Conservation (phyloP, 2,888 invertebrate genomes). For the Pachycephus smyrnensis region DNA sequence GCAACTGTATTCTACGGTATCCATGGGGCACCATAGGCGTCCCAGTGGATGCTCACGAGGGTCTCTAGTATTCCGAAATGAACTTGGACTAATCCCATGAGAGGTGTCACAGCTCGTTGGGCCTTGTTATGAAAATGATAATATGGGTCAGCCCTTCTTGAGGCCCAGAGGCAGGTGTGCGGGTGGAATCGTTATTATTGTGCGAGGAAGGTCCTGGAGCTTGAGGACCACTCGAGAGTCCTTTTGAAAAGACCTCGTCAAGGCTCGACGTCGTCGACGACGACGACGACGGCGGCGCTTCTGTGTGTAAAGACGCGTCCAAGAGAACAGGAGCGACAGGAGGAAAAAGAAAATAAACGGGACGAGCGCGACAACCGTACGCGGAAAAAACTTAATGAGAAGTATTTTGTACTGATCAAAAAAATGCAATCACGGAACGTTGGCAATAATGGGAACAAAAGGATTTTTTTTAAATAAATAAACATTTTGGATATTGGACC, state of each 20-base stretch:
- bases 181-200: slow-evolving; percentile 58
- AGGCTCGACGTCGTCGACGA: slow-evolving; percentile 3
- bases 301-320: too few relatives aligned
- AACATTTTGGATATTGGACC: too few relatives aligned
- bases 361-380: neutral
- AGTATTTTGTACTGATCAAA: slow-evolving; percentile 9
- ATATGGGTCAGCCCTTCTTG: slow-evolving; percentile 40
- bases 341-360: neutral
- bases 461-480: too few relatives aligned
- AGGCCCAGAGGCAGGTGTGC: slow-evolving; percentile 49
- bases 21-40: too few relatives aligned
- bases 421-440: neutral
- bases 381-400: slow-evolving; percentile 8
- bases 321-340: neutral
- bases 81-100: slow-evolving; percentile 27
- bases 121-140: slow-evolving; percentile 39
- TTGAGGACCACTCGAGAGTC: slow-evolving; percentile 50
- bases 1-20: too few relatives aligned
- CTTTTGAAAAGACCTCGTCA: slow-evolving; percentile 32
- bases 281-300: neutral
- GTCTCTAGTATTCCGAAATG: too few relatives aligned
- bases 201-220: slow-evolving; percentile 37
- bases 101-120: slow-evolving; percentile 32
- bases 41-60: too few relatives aligned
- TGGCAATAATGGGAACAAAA: slow-evolving; percentile 11